phyloP scores from a whole-genome alignment of 2,113 vertebrate genomes.

The Lepidothrix coronata region DNA sequence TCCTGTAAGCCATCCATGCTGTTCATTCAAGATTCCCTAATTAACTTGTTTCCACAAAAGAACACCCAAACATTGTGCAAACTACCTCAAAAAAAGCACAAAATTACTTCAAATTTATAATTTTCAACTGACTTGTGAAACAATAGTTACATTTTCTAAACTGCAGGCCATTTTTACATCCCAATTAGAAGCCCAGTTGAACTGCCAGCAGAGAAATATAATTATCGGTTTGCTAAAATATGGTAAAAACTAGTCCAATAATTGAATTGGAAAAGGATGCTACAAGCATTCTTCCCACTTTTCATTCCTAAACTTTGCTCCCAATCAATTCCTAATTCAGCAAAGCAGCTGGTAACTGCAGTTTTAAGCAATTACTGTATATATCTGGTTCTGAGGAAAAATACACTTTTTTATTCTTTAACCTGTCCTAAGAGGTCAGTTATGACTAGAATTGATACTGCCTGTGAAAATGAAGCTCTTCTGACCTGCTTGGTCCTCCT shows the following conservation, averaged over 20 bases:
- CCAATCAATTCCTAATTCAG: neutral
- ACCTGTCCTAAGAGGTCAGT: neutral
- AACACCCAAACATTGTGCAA: neutral
- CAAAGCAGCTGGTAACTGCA: neutral
- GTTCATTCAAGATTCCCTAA: neutral
- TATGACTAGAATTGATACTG: neutral
- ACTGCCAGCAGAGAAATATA: neutral
- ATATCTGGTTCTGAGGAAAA: neutral
- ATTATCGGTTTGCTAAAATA: neutral
- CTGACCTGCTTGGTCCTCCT: constrained; percentile 96
- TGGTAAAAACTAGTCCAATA: neutral
- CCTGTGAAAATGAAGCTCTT: neutral
- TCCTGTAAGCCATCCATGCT: neutral
- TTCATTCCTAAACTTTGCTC: neutral
- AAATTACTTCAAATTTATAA: neutral
- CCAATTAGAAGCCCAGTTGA: neutral
- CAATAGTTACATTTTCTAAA: neutral
- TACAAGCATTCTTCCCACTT: neutral
- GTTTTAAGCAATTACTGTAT: neutral
- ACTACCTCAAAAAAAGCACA: neutral
- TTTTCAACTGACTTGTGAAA: neutral
- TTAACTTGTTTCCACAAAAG: neutral
- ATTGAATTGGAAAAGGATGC: neutral
- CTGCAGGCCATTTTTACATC: neutral
- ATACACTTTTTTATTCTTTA: neutral